phyloP scores from a whole-genome alignment of 2,888 invertebrate genomes.

The Idaea biselata region DNA sequence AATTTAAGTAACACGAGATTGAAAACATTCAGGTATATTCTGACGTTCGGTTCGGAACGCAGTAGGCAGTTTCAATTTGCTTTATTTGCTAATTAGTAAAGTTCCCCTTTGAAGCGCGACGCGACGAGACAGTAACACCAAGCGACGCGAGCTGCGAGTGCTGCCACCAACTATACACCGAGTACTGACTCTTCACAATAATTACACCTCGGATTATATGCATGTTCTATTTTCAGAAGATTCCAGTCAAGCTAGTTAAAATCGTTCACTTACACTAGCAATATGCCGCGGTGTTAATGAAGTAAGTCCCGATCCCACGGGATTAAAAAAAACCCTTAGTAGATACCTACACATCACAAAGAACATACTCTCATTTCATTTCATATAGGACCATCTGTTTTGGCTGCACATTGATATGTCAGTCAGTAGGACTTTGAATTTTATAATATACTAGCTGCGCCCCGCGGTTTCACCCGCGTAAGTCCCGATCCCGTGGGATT shows the following conservation, averaged over 20 bases:
- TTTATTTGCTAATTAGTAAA: constrained; percentile 74
- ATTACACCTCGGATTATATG: not conserved
- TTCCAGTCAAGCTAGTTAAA: not conserved
- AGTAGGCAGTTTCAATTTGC: constrained; percentile 53
- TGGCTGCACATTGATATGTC: too few species aligned
- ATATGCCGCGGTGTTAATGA: too few species aligned
- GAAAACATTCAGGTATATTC: constrained; percentile 48
- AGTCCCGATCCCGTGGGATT: too few species aligned
- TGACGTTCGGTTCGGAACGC: constrained; percentile 50
- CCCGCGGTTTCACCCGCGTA: too few species aligned
- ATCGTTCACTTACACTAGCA: too few species aligned
- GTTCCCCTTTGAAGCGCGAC: constrained; percentile 58
- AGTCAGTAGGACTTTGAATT: too few species aligned
- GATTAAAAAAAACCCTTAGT: too few species aligned
- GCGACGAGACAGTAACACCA: constrained; percentile 32
- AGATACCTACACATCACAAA: too few species aligned
- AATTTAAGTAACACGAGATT: constrained; percentile 41
- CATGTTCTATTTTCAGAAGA: not conserved
- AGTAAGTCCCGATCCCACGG: too few species aligned
- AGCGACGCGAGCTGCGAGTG: constrained; percentile 17
- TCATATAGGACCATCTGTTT: too few species aligned
- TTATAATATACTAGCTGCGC: too few species aligned
- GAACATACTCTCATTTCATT: too few species aligned
- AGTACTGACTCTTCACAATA: constrained; percentile 50
- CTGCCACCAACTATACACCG: constrained; percentile 28